Evolutionary conservation across 2,113 vertebrate species (phyloP), one percentile per base, ranked within the genome.

Genomic region (Orycteropus afer): DNA sequence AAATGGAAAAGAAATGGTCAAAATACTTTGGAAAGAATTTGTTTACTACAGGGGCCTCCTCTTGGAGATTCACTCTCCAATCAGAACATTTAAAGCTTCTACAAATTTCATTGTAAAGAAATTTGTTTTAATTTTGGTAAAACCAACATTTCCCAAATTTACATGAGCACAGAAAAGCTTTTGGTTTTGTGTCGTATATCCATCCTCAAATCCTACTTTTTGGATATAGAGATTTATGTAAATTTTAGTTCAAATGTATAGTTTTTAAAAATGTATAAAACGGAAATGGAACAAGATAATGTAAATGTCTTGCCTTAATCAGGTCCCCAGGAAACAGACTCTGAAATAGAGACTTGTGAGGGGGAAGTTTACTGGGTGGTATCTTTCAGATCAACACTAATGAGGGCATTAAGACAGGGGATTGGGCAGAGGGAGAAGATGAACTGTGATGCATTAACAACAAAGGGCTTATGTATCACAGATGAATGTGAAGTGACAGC

Each of bases 91-190:
- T 77, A 76, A 76, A 84, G 20, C 7, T 5, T 25, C 0, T 1
- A 85, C 7, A 73, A 65, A 7, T 78, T 81, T 90, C 45, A 59
- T 42, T 47, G 27, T 67, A 57, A 89, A 87, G 23, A 89, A 86
- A 67, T 77, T 63, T 85, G 22, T 47, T 89, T 57, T 86, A 81
- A 93, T 78, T 93, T 92, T 49, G 67, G 8, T 93, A 88, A 71
- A 34, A 10, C 12, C 90, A 85, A 34, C 20, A 71, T 69, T 77
- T 90, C 7, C 34, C 71, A 90, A 42, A 71, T 89, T 55, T 86
- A 82, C 22, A 71, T 53, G 25, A 86, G 77, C 8, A 27, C 13
- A 34, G 23, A 71, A 55, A 59, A 6, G 3, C 71, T 69, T 89
- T 25, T 57, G 5, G 37, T 86, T 77, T 91, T 87, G 65, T 42